Conservation (phyloP, 2,888 invertebrate species). For the Apocheima hispidaria region DNA sequence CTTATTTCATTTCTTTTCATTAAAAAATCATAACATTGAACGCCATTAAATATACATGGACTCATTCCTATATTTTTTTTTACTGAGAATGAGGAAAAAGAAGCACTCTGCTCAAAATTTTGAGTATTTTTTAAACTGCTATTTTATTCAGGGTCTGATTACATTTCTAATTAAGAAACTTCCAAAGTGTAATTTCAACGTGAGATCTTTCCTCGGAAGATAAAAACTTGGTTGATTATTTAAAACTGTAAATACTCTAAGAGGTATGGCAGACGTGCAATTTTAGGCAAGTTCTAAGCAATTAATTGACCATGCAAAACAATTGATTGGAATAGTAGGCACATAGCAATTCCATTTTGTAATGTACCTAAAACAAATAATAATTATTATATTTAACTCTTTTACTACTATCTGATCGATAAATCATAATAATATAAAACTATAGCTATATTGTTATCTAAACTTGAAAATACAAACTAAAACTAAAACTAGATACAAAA, state of each 20-base stretch:
- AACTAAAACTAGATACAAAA: no score
- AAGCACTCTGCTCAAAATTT: constrained; percentile 13
- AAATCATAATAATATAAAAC: no score
- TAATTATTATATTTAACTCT: no score
- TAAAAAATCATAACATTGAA: neutral
- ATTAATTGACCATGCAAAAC: neutral
- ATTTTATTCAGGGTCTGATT: constrained; percentile 36
- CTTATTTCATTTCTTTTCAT: no score
- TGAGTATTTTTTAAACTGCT: constrained; percentile 24
- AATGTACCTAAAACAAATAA: no score
- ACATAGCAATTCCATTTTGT: neutral
- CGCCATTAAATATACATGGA: neutral
- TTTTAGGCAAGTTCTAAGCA: neutral
- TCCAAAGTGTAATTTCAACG: constrained; percentile 44
- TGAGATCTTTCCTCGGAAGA: constrained; percentile 44
- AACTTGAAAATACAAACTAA: no score
- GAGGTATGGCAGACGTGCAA: constrained; percentile 7
- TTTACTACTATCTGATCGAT: no score
- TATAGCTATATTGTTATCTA: no score
- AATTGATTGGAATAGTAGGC: neutral
- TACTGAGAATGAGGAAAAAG: constrained; percentile 4
- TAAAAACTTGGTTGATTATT: constrained; percentile 47
- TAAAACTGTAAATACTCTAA: constrained; percentile 63
- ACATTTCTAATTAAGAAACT: constrained; percentile 44
- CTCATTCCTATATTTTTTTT: neutral